phyloP scores from a whole-genome alignment of 2,888 invertebrate genomes.

The Hedya salicella region DNA sequence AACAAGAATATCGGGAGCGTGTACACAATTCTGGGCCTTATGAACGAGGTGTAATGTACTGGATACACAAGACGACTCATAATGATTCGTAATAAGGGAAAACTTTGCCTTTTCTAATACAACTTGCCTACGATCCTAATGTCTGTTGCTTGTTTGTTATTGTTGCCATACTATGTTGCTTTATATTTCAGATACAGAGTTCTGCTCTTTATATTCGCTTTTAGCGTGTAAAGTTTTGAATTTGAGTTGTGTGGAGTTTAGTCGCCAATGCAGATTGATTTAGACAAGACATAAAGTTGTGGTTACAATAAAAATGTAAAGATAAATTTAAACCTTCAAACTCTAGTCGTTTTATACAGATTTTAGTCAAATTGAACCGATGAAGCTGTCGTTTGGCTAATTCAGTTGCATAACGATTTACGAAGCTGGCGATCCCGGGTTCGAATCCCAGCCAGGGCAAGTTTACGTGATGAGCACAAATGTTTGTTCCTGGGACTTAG shows the following conservation, averaged over 20 bases:
- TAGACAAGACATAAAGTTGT: background rate
- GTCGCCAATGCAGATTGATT: background rate
- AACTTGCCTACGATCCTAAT: constrained; percentile 35
- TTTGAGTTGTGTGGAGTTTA: background rate
- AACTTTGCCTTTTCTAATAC: constrained; percentile 43
- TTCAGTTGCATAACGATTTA: too few relatives aligned
- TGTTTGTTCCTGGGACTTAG: too few relatives aligned
- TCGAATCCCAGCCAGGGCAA: too few relatives aligned
- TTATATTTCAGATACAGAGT: background rate
- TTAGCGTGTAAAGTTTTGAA: background rate
- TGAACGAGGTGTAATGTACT: constrained; percentile 40
- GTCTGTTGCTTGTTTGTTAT: constrained; percentile 32
- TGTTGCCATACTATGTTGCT: constrained; percentile 11
- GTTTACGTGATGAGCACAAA: too few relatives aligned
- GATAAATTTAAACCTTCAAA: too few relatives aligned
- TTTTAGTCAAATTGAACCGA: too few relatives aligned
- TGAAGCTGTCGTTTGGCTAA: too few relatives aligned
- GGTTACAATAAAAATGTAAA: background rate
- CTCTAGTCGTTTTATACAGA: too few relatives aligned
- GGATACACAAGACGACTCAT: constrained; percentile 39
- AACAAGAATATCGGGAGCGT: constrained; percentile 15
- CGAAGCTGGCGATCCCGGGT: too few relatives aligned
- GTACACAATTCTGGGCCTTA: constrained; percentile 33
- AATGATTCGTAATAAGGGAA: constrained; percentile 46
- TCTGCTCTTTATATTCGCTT: constrained; percentile 1